Conservation (phyloP, 2,797 vertebrate species). For the Hirundo rustica region DNA sequence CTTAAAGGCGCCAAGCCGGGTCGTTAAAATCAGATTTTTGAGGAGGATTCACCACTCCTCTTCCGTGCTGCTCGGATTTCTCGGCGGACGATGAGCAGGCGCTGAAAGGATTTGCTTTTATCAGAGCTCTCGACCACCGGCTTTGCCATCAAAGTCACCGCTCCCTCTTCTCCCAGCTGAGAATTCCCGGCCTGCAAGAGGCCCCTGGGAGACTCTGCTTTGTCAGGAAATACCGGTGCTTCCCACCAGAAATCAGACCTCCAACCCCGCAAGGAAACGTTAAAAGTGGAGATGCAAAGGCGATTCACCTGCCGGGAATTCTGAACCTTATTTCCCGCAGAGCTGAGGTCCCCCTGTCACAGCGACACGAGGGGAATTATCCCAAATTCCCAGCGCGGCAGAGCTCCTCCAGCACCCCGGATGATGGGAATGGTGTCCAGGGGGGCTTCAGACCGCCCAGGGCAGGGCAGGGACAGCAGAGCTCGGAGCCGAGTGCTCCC, state of each 20-base stretch:
- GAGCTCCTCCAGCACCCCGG: neutral
- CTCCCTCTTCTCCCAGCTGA: neutral
- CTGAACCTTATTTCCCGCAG: neutral
- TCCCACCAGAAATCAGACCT: neutral
- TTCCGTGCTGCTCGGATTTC: accelerated
- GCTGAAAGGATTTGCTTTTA: neutral
- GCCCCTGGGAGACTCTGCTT: neutral
- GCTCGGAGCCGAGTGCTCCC: accelerated
- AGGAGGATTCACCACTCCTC: accelerated
- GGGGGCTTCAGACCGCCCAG: accelerated
- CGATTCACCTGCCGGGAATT: neutral
- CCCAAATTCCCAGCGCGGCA: neutral
- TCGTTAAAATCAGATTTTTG: neutral
- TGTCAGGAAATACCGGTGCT: neutral
- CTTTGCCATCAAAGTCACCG: neutral
- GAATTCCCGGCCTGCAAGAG: neutral
- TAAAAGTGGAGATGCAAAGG: neutral
- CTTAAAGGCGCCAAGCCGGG: neutral
- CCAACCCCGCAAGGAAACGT: neutral
- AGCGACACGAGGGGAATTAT: accelerated
- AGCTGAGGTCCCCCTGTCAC: neutral
- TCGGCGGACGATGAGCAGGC: accelerated
- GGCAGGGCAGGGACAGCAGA: neutral
- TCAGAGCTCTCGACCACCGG: neutral
- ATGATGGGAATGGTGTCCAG: accelerated